Base-by-base conservation (phyloP, 2,888 invertebrate genomes). In the Drosophila putrida region DNA sequence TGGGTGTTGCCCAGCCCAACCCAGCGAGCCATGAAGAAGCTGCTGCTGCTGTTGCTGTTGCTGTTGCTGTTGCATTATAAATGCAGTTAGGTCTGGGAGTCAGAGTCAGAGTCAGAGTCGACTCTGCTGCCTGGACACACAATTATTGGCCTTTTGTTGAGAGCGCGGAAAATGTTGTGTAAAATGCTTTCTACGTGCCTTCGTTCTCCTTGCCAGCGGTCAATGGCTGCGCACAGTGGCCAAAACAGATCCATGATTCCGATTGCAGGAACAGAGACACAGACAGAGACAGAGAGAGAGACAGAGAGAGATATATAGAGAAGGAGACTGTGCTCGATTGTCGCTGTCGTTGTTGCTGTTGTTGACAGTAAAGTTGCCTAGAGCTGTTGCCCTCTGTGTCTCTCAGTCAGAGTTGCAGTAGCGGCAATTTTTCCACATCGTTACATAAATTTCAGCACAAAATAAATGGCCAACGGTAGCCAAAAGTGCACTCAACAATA, bases 181-280 rank as follows among this genome's bases (percentile, higher is more conserved):
- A 83, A 86, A 88, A 86, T 81, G 83, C 74, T 75, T 79, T 75
- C 79, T 88, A 90, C 91, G 90, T 91, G 91, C 75, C 75, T 67
- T 64, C 68, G 57, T 49, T 57, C 57, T 50, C 35, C 49, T 54
- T 62, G 44, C 44, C 51, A 44, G 65, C 54, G 54, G 54, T 54
- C 54, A 54, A 35, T 57, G 46, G 80, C 78, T 84, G 80, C 81
- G 83, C 67, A 76, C 82, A 84, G 80, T 75, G 75, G 75, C 77
- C 78, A 66, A 78, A 70, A 75, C 75, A 82, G 86, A 84, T 88
- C 79, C 86, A 86, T 86, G 86, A 63, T 58, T 53, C 57, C 73
- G 65, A 74, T 64, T 63, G 55, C 25, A 51, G 9, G 50, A 55
- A 27, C 33, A 59, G n/a, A 38, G 50, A 31, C 28, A 44, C 44